These are phyloP conservation scores for Melipona beecheii DNA, from an alignment of 2,888 invertebrate species.

Conservation along the genomic window DNA sequence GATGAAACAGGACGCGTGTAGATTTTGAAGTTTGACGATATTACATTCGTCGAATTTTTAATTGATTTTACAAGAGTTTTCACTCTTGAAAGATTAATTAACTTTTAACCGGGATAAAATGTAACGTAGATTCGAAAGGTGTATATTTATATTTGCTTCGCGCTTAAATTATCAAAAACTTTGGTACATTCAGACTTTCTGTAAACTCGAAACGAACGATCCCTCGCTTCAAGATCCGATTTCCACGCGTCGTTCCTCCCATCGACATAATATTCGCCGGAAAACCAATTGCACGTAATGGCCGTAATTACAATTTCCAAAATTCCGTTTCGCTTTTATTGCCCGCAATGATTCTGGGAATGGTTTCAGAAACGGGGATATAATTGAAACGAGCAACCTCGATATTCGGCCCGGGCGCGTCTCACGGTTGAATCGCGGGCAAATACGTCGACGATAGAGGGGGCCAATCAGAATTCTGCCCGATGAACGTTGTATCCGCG, in stretches of 20 bases:
- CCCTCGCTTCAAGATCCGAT: no score
- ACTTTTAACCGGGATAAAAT: no score
- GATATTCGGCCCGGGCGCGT: not conserved
- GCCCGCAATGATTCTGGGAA: not conserved
- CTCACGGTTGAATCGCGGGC: not conserved
- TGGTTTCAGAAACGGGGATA: not conserved
- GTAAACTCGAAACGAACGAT: no score
- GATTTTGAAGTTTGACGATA: not conserved
- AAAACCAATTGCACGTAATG: not conserved
- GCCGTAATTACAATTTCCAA: not conserved
- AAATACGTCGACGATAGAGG: not conserved
- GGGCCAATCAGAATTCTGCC: slow-evolving; percentile 31
- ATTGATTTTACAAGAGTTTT: no score
- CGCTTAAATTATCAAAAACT: no score
- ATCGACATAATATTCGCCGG: no score
- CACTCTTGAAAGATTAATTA: no score
- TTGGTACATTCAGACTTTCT: no score
- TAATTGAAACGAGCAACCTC: not conserved
- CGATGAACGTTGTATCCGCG: slow-evolving; percentile 1
- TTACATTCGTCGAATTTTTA: not conserved
- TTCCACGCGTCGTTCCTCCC: no score
- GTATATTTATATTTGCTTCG: no score
- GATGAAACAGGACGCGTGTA: not conserved
- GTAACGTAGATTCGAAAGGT: no score
- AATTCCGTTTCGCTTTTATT: not conserved